Conservation (phyloP, 2,888 invertebrate species). For the Plusia festucae region DNA sequence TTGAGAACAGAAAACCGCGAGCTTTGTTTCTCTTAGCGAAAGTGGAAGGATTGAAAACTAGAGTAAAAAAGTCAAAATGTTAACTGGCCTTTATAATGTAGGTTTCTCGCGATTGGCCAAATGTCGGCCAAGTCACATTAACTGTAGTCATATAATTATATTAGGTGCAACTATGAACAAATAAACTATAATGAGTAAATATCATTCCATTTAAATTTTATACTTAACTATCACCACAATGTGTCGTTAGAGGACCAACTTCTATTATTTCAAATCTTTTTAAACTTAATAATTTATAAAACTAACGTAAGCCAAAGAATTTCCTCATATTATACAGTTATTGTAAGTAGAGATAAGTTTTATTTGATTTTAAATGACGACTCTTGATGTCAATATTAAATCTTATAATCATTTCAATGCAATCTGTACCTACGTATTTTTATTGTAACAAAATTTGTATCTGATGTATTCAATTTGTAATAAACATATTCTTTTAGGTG, state of each 20-base stretch:
- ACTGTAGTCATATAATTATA: conserved; percentile 15
- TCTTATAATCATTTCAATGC: conserved; percentile 39
- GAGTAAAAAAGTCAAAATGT: not conserved
- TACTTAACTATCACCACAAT: conserved; percentile 50
- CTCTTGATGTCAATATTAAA: conserved; percentile 55
- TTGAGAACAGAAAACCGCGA: not conserved
- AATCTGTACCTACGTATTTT: conserved; percentile 52
- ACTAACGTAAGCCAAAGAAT: conserved; percentile 63
- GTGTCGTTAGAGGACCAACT: conserved; percentile 77
- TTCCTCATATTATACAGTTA: conserved; percentile 53
- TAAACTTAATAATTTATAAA: conserved; percentile 44
- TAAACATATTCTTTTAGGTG: conserved; percentile 63
- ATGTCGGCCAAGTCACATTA: conserved; percentile 10
- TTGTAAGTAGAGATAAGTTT: conserved; percentile 51
- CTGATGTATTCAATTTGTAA: conserved; percentile 46
- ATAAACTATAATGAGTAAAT: conserved; percentile 24
- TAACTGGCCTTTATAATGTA: not conserved
- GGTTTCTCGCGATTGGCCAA: not conserved
- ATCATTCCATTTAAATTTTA: conserved; percentile 70
- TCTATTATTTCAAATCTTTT: conserved; percentile 60
- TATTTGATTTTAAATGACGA: conserved; percentile 48
- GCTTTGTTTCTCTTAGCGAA: not conserved
- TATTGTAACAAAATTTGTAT: conserved; percentile 43
- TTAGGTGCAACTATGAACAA: conserved; percentile 22
- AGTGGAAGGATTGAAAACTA: no score